phyloP scores from a whole-genome alignment of 2,797 vertebrate genomes.

The Cyprinodon diabolis region DNA sequence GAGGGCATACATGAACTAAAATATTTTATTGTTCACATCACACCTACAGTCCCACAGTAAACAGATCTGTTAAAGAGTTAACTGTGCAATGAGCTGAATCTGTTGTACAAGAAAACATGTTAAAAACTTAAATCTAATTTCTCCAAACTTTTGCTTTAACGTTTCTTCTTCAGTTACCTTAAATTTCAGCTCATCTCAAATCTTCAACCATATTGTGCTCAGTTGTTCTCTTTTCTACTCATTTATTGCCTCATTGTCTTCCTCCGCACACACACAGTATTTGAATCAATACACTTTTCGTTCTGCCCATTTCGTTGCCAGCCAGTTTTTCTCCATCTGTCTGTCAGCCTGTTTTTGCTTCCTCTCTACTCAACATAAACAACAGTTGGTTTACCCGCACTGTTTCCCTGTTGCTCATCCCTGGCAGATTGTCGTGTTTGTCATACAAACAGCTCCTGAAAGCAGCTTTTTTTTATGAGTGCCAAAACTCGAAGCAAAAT shows the following conservation, averaged over 20 bases:
- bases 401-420: constrained; percentile 40
- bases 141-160: neutral
- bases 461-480: constrained; percentile 1
- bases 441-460: constrained; percentile 28
- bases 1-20: neutral
- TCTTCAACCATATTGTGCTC: constrained; percentile 3
- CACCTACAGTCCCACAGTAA: neutral
- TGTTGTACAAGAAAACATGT: neutral
- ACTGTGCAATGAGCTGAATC: neutral
- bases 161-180: neutral
- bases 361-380: constrained; percentile 32
- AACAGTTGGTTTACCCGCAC: constrained; percentile 38
- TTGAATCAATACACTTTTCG: constrained; percentile 40
- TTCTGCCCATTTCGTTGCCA: constrained; percentile 40
- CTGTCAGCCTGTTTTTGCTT: constrained; percentile 50
- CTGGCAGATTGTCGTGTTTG: constrained; percentile 53
- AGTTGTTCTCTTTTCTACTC: neutral
- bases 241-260: constrained; percentile 32
- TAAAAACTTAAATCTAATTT: neutral
- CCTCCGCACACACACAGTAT: constrained; percentile 28
- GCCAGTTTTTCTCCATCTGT: constrained; percentile 52
- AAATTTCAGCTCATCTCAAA: constrained; percentile 1
- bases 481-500: constrained; percentile 13
- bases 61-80: neutral
- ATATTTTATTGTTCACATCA: neutral